These are phyloP conservation scores for Myotis yumanensis DNA, from an alignment of 2,113 vertebrate genomes.

Conservation along the genomic window DNA sequence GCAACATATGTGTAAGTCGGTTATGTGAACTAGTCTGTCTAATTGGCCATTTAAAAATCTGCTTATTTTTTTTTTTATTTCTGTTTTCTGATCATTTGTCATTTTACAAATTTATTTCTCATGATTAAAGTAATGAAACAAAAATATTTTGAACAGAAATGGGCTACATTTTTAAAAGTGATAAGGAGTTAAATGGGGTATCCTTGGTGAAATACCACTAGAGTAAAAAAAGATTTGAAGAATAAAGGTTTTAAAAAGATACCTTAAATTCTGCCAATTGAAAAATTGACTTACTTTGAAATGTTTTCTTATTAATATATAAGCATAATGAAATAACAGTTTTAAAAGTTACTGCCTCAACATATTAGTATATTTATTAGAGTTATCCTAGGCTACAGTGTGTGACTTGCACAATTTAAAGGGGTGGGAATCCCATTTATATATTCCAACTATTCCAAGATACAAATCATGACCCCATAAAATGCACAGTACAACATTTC, in stretches of 20 bases:
- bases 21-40: background rate
- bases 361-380: background rate
- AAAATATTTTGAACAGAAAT: slow-evolving; percentile 6
- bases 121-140: background rate
- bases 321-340: background rate
- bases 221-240: background rate
- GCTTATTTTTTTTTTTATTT: background rate
- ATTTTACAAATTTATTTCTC: background rate
- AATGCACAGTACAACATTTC: background rate
- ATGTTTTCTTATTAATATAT: background rate
- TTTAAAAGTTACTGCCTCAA: background rate
- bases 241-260: background rate
- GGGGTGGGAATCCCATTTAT: background rate
- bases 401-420: background rate
- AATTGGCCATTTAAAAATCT: background rate
- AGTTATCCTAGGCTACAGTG: background rate
- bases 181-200: background rate
- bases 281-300: background rate
- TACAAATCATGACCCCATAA: background rate
- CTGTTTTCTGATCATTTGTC: background rate
- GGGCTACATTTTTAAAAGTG: background rate
- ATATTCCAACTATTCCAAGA: background rate
- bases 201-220: background rate
- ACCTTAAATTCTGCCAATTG: background rate
- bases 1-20: background rate